Conservation (phyloP, 2,888 invertebrate genomes). For the Argyresthia albistria region DNA sequence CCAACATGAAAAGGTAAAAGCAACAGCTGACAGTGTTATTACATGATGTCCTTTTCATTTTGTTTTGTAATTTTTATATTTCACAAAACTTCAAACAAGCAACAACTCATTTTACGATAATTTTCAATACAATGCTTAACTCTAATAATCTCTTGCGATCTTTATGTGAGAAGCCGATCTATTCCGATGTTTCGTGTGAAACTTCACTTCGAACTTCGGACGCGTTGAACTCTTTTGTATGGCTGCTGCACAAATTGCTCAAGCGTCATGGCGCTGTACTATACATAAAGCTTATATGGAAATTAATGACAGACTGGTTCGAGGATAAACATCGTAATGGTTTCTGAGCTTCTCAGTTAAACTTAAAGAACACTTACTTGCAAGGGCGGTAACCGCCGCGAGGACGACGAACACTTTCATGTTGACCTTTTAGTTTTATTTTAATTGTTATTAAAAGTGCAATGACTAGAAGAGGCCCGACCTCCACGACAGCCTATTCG, state of each 20-base stretch:
- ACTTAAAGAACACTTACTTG: conserved; percentile 43
- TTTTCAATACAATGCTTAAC: not conserved
- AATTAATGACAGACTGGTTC: not conserved
- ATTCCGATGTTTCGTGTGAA: not conserved
- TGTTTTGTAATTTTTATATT: no score
- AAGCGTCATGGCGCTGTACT: not conserved
- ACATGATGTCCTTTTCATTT: no score
- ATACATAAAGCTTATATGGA: not conserved
- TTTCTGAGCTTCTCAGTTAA: not conserved
- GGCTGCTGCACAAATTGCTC: not conserved
- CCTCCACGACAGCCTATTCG: conserved; percentile 54
- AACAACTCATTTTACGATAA: not conserved
- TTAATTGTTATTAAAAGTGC: conserved; percentile 26
- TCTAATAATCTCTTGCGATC: not conserved
- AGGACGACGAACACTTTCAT: conserved; percentile 70
- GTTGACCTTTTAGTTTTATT: conserved; percentile 50
- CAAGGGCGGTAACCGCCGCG: conserved; percentile 54
- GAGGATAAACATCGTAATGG: not conserved
- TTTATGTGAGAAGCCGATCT: not conserved
- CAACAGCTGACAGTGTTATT: no score
- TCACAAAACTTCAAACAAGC: not conserved
- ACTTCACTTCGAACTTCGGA: not conserved
- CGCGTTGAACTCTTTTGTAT: conserved; percentile 39
- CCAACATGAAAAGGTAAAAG: no score
- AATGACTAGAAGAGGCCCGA: conserved; percentile 68